Evolutionary conservation across 2,797 vertebrate genomes (phyloP).

Genomic region (Periparus ater): DNA sequence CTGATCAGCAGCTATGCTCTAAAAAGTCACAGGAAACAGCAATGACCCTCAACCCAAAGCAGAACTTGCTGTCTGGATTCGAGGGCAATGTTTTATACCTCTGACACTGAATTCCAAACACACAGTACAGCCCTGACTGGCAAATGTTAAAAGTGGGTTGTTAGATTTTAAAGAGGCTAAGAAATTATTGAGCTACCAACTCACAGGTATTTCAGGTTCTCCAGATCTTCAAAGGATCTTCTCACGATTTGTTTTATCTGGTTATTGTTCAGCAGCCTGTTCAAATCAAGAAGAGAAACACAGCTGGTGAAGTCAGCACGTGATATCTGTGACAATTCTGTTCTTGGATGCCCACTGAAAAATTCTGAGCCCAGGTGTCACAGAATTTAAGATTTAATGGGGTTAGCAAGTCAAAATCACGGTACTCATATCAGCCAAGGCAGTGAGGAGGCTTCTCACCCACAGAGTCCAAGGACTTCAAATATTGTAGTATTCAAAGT

Average conservation of each 20-base stretch:
- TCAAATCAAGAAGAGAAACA: not conserved
- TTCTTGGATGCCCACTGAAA: not conserved
- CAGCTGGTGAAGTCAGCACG: accelerated
- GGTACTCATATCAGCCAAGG: not conserved
- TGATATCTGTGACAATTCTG: not conserved
- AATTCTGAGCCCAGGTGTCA: not conserved
- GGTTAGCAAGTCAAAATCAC: not conserved
- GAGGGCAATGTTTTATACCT: not conserved
- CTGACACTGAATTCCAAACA: not conserved
- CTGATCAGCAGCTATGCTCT: not conserved
- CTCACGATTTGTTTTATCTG: slow-evolving; percentile 60
- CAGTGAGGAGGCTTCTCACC: not conserved
- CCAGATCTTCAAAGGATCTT: slow-evolving; percentile 68
- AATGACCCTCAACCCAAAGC: not conserved
- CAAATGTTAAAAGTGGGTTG: not conserved
- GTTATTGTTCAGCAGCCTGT: slow-evolving; percentile 76
- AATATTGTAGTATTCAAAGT: not conserved
- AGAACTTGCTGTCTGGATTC: not conserved
- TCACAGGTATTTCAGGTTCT: slow-evolving; percentile 75
- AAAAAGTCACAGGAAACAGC: not conserved
- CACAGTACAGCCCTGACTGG: accelerated
- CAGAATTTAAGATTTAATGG: not conserved
- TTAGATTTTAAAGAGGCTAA: not conserved
- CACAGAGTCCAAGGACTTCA: not conserved
- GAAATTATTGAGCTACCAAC: not conserved